Percentiles rank a stretch among this genome's conserved stretches.
Conservation (phyloP, 2,113 vertebrate species). For the Hypanus sabinus region DNA sequence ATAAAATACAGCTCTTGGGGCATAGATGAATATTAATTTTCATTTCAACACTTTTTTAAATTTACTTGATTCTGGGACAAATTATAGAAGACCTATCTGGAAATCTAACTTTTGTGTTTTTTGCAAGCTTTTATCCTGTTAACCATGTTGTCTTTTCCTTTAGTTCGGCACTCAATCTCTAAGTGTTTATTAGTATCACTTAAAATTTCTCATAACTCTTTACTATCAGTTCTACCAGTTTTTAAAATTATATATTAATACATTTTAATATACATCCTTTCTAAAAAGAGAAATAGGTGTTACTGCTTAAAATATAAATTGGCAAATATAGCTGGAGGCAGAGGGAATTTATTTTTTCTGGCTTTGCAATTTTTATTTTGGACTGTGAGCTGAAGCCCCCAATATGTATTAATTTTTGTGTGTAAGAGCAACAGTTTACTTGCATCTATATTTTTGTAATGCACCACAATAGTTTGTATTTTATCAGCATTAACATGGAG, state of each 20-base stretch:
- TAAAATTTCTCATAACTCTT: background rate
- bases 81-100: background rate
- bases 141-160: background rate
- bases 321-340: background rate
- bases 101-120: background rate
- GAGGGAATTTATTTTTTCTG: background rate
- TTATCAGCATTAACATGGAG: background rate
- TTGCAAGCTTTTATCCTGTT: background rate
- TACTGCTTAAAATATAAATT: background rate
- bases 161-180: background rate
- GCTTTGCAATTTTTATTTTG: background rate
- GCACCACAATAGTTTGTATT: background rate
- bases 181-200: background rate
- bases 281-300: background rate
- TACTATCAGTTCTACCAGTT: background rate
- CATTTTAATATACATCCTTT: background rate
- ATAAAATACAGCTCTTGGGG: background rate
- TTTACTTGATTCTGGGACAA: too few species aligned
- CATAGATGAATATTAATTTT: background rate
- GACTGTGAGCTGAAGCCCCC: background rate
- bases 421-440: background rate
- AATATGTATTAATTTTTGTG: background rate
- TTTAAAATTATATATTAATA: background rate
- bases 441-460: background rate
- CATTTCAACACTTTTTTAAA: background rate